These are phyloP conservation scores for Ctena decussata DNA, from an alignment of 2,888 invertebrate species.

Conservation along the genomic window DNA sequence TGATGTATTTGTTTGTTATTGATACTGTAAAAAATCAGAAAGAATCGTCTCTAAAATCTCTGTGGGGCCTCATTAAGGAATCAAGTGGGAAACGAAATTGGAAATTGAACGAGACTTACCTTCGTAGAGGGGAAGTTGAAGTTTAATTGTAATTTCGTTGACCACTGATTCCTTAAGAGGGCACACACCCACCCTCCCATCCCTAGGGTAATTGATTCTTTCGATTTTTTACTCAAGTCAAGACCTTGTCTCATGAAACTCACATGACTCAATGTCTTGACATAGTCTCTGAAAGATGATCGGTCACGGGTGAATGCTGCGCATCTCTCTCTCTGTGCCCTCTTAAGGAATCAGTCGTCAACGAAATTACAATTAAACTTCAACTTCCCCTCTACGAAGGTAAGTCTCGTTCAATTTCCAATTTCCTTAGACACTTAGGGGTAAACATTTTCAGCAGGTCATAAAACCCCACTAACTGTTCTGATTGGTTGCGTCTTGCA, in stretches of 20 bases:
- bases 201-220: background rate
- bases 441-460: no score
- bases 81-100: slow-evolving; percentile 7
- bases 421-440: no score
- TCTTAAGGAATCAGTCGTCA: slow-evolving; percentile 4
- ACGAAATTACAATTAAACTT: slow-evolving; percentile 7
- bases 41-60: slow-evolving; percentile 8
- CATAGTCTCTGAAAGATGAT: background rate
- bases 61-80: background rate
- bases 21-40: background rate
- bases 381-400: slow-evolving; percentile 11
- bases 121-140: slow-evolving; percentile 13
- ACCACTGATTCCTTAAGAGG: slow-evolving; percentile 5
- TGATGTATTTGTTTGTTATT: background rate
- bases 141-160: slow-evolving; percentile 9
- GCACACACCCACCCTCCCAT: slow-evolving; percentile 11
- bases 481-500: no score
- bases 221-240: background rate
- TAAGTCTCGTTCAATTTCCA: background rate
- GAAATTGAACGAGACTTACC: slow-evolving; percentile 2
- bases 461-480: no score
- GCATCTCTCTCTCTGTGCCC: background rate
- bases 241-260: background rate
- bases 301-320: background rate
- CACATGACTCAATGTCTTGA: background rate